Percentiles rank a stretch among this genome's conserved stretches.
These are phyloP conservation scores for Conus canariensis DNA, from an alignment of 2,888 invertebrate genomes.

Conservation along the genomic window DNA sequence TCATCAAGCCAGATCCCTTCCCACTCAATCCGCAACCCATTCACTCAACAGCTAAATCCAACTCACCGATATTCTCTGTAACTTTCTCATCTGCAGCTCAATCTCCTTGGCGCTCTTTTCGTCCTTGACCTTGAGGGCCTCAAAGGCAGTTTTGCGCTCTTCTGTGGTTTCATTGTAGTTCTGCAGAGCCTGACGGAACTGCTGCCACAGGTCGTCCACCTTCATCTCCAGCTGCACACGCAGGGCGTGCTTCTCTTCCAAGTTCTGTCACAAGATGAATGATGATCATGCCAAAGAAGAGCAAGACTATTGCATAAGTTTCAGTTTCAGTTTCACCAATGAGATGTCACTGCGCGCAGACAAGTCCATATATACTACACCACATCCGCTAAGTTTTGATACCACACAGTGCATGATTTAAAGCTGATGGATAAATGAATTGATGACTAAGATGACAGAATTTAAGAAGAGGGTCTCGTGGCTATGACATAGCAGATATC, in stretches of 20 bases:
- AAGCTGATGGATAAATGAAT: no score
- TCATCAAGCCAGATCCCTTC: no score
- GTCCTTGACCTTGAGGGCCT: conserved; percentile 77
- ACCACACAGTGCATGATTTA: no score
- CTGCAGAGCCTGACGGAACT: conserved; percentile 75
- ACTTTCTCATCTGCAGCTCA: conserved; percentile 77
- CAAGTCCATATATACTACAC: no score
- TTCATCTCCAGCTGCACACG: conserved; percentile 75
- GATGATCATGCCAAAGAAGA: no score
- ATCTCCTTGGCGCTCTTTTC: conserved; percentile 78
- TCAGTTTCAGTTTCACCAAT: background rate
- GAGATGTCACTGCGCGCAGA: no score
- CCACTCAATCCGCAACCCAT: no score
- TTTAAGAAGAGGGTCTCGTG: no score
- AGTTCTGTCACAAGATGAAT: conserved; percentile 66
- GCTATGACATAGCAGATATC: no score
- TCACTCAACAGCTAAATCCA: no score
- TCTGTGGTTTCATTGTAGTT: conserved; percentile 78
- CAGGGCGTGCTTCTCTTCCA: conserved; percentile 79
- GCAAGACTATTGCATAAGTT: background rate
- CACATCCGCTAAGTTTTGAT: no score
- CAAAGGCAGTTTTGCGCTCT: conserved; percentile 77
- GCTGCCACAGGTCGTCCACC: conserved; percentile 76
- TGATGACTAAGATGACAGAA: no score
- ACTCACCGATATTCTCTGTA: conserved; percentile 77